A percentile compares a stretch with the other conserved stretches of the same genome.
Conservation (phyloP, 2,888 invertebrate genomes). For the Drosophila pseudotakahashii region DNA sequence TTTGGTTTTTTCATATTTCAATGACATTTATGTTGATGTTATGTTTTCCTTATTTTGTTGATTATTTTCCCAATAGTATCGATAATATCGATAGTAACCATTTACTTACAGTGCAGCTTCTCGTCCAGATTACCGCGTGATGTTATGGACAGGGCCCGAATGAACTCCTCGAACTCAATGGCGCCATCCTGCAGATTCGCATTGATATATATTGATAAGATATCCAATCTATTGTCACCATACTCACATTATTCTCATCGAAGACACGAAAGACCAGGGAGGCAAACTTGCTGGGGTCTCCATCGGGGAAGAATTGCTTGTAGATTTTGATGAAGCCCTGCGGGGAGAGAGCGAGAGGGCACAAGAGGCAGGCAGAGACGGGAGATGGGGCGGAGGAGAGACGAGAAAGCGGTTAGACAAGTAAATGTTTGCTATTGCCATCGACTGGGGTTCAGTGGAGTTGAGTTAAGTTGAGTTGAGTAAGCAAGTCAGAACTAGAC, state of each 20-base stretch:
- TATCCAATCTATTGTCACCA: not conserved
- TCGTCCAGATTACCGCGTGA: conserved; percentile 99
- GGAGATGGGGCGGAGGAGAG: not conserved
- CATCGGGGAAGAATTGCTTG: conserved; percentile 99
- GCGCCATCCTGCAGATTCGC: conserved; percentile 92
- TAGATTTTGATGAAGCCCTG: conserved; percentile 99
- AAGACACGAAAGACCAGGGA: conserved; percentile 99
- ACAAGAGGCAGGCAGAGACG: conserved; percentile 2
- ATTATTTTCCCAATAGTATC: too few species aligned
- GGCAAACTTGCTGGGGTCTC: conserved; percentile 99
- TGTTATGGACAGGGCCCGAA: conserved; percentile 98
- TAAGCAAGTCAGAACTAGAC: conserved; percentile 28
- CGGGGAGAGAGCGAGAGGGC: conserved; percentile 4
- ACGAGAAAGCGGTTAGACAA: conserved; percentile 6
- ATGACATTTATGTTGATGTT: too few species aligned
- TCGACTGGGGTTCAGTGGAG: not conserved
- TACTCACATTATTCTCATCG: conserved; percentile 98
- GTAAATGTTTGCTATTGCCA: conserved; percentile 17
- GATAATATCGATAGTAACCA: too few species aligned
- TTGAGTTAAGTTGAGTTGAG: not conserved
- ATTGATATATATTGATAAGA: not conserved
- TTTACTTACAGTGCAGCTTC: conserved; percentile 95
- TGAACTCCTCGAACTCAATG: conserved; percentile 99
- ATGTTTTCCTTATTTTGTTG: too few species aligned
- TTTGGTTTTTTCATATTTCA: too few species aligned